Evolutionary conservation across 1,140 invertebrate species (phyloP), one percentile per base, ranked within the genome.

Genomic region (Caenorhabditis latens): DNA sequence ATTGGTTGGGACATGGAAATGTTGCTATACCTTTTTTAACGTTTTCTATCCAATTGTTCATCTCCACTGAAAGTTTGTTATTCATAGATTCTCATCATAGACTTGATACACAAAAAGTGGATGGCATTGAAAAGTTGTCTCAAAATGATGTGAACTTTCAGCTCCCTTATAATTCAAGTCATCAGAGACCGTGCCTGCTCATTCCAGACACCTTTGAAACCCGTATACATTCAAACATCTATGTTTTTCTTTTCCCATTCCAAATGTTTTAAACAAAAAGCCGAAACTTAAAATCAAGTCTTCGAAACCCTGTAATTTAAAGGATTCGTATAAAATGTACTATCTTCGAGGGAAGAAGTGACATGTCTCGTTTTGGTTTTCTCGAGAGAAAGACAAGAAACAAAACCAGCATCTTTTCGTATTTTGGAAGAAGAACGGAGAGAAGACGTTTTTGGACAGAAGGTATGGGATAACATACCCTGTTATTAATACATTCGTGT

Each of bases 401-500:
- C 32, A 32, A 32, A 32, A 32, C 32, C 32, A 32, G 32, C 57
- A 8, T 24, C 57, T 24, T 21, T 5, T 24, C 32, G 9, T 32
- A 32, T 4, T 65, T 40, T 40, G 57, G 50, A 53, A 53, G 16
- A 9, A 16, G 16, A 58, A n/a, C 57, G 57, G n/a, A 58, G 19
- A 8, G 61, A 21, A 19, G 55, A 42, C 21, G 40, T 71, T 46
- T 71, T 24, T 71, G 9, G 42, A 71, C 65, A 71, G 65, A 71
- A 71, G 65, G 65, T 71, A 46, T 43, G 42, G 42, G 42, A 71
- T 43, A 43, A n/a, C 14, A 71, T 14, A 71, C 40, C 65, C 65
- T 71, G 16, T 71, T 46, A 71, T 71, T 71, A 71, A 46, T 63
- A 71, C 65, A 43, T 19, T 71, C 40, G 42, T 71, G 1, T 43